Percentiles rank a stretch among this genome's conserved stretches.
Evolutionary conservation across 2,888 invertebrate genomes (phyloP).

Genomic region (Spodoptera picta): DNA sequence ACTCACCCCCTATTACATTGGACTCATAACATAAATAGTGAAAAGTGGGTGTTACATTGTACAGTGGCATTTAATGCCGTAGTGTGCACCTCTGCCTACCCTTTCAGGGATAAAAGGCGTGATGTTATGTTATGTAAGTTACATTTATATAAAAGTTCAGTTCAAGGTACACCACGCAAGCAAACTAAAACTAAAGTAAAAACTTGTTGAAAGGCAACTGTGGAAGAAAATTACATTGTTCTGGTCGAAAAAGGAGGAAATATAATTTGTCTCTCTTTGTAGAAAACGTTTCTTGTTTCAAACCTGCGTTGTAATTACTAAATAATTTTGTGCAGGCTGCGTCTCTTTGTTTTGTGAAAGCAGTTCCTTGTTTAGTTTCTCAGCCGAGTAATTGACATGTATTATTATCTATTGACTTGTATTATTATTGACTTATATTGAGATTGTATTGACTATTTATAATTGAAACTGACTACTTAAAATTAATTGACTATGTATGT

Average conservation of each 20-base stretch:
- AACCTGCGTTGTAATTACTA: constrained; percentile 44
- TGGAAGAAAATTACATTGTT: constrained; percentile 20
- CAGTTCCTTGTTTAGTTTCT: constrained; percentile 33
- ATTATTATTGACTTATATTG: no score
- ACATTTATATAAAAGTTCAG: background rate
- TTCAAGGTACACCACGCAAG: background rate
- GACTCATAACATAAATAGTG: no score
- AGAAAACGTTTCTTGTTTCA: constrained; percentile 21
- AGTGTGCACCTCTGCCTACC: no score
- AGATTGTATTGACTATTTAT: no score
- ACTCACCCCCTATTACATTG: no score
- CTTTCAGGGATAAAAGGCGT: no score
- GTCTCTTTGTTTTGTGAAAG: constrained; percentile 10
- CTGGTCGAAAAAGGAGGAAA: constrained; percentile 5
- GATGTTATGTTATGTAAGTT: no score
- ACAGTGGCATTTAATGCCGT: no score
- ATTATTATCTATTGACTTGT: no score
- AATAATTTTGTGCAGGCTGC: constrained; percentile 27
- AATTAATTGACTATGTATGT: no score
- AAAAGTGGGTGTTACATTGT: no score
- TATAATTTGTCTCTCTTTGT: constrained; percentile 29
- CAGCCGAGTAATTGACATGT: constrained; percentile 13
- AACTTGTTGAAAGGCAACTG: constrained; percentile 17
- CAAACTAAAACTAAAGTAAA: background rate
- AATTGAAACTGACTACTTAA: no score